Evolutionary conservation across 1,140 invertebrate species (phyloP).

Genomic region (Atopsyche davidsoni): DNA sequence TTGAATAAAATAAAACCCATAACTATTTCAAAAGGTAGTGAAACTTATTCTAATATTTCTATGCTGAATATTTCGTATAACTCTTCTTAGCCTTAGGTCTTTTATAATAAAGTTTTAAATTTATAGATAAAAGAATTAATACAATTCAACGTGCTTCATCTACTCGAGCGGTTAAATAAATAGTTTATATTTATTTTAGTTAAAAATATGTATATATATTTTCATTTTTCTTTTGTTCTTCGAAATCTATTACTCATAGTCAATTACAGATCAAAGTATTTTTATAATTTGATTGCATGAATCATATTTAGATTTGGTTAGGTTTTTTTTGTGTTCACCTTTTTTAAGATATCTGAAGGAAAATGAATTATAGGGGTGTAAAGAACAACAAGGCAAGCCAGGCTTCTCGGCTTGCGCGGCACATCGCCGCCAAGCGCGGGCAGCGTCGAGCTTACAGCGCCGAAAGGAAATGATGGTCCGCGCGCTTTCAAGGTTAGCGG

Average conservation of each 20-base stretch:
- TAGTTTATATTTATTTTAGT: conserved; percentile 5
- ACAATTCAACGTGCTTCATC: no score
- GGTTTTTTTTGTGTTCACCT: background rate
- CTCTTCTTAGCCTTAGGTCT: no score
- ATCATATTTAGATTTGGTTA: background rate
- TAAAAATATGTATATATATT: conserved; percentile 1
- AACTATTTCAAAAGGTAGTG: no score
- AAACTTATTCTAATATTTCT: no score
- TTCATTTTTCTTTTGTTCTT: no score
- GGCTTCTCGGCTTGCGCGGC: no score
- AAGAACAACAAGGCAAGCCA: no score
- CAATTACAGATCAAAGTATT: background rate
- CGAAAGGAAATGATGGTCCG: conserved; percentile 18
- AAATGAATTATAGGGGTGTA: no score
- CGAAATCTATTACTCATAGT: background rate
- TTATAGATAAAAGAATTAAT: no score
- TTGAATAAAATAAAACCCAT: no score
- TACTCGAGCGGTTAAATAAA: conserved; percentile 9
- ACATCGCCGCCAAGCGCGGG: background rate
- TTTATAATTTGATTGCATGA: background rate
- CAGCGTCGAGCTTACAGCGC: background rate
- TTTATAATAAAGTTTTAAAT: no score
- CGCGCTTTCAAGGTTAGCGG: conserved; percentile 15
- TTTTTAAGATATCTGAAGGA: background rate
- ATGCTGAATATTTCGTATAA: no score